Percentiles rank a stretch among this genome's conserved stretches.
These are phyloP conservation scores for Tachyglossus aculeatus DNA, from an alignment of 2,797 vertebrate species.

Conservation along the genomic window DNA sequence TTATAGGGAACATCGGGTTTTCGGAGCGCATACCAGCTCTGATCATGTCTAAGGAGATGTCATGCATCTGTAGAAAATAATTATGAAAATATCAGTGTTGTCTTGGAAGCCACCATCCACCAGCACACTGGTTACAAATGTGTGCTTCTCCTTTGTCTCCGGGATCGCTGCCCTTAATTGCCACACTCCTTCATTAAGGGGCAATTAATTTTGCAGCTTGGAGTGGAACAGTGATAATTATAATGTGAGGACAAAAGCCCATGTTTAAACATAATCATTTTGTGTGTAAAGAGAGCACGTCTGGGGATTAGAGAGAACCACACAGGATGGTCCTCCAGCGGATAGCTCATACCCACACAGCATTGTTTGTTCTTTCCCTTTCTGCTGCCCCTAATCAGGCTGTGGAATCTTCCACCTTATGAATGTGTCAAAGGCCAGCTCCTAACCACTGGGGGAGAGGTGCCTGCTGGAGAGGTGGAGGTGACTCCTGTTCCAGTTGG, in stretches of 20 bases:
- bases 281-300: slow-evolving; percentile 30
- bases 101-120: background rate
- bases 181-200: slow-evolving; percentile 56
- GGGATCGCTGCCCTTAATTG: slow-evolving; percentile 54
- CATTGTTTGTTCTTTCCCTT: background rate
- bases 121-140: background rate
- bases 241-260: slow-evolving; percentile 52
- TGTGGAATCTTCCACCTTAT: background rate
- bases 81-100: background rate
- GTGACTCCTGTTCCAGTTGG: background rate
- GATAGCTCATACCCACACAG: no score
- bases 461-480: slow-evolving; percentile 20
- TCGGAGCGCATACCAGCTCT: slow-evolving; percentile 6
- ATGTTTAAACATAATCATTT: slow-evolving; percentile 54
- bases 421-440: background rate
- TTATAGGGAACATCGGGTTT: slow-evolving; percentile 44
- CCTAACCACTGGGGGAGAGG: background rate
- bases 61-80: slow-evolving; percentile 29
- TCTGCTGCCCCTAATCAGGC: background rate
- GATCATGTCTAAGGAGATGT: slow-evolving; percentile 29
- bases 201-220: slow-evolving; percentile 56
- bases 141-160: slow-evolving; percentile 34
- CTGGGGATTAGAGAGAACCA: background rate
- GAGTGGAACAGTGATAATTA: slow-evolving; percentile 56
- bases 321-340: no score